Evolutionary conservation across 2,797 vertebrate genomes (phyloP), one percentile per base, ranked within the genome.

Genomic region (Streptopelia turtur): DNA sequence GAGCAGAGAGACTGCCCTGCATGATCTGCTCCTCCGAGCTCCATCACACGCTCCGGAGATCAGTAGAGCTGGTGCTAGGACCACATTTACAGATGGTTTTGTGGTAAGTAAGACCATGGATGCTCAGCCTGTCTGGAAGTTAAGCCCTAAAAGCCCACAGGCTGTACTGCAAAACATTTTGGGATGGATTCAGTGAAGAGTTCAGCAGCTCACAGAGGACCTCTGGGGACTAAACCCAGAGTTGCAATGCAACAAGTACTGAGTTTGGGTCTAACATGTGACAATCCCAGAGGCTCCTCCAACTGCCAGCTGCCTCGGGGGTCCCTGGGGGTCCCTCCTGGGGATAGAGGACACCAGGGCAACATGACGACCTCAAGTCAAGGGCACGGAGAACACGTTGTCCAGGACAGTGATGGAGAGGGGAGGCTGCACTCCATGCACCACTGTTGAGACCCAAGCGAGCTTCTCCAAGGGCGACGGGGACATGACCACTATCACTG

Each of bases 381-480:
- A 57, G 27, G 50, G 68, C 30, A 30, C 0, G 2, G 57, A 59
- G 12, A 84, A 3, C 10, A 23, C 0, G 0, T 3, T 31, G 52
- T 4, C 5, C 65, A 25, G 47, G 28, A n/a, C 39, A 23, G 28
- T 3, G 69, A 9, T 50, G 64, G 18, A 41, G 14, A 20, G 66
- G 9, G 53, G 55, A 64, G 27, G 57, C n/a, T 71, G 64, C 10
- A 1, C 13, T 31, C 1, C 4, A 1, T 10, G 23, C 31, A 3
- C 13, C 23, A 3, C 37, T 21, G 28, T 37, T 55, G 43, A 71
- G 45, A 79, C 4, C 21, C 50, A 49, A 47, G 35, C 1, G 3
- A 28, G 41, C 13, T 11, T 10, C 25, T 45, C 41, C 50, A 28
- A 33, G 35, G 1, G 1, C 2, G 33, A 3, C 21, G 41, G 43